Percentiles rank a stretch among this genome's conserved stretches.
phyloP scores from a whole-genome alignment of 2,888 invertebrate species.

The Anthrax anthrax region DNA sequence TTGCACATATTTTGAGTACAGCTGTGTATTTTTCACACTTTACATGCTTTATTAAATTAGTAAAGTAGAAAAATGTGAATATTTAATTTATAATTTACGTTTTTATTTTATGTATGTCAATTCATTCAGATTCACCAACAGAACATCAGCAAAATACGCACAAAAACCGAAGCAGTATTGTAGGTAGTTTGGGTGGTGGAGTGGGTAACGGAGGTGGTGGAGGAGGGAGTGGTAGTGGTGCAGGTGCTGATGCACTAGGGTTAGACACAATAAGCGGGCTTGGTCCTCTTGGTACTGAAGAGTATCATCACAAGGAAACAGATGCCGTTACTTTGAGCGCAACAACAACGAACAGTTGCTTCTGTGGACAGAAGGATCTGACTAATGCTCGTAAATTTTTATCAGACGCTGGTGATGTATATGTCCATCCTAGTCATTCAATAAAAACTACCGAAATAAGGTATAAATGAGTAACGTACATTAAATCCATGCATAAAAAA shows the following conservation, averaged over 20 bases:
- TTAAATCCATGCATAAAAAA: too few species aligned
- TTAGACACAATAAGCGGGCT: slow-evolving; percentile 4
- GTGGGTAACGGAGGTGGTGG: slow-evolving; percentile 15
- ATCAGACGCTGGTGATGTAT: slow-evolving; percentile 3
- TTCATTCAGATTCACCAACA: slow-evolving; percentile 18
- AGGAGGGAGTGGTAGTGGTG: slow-evolving; percentile 5
- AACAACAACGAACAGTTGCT: slow-evolving; percentile 16
- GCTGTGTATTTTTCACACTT: too few species aligned
- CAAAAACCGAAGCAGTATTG: slow-evolving; percentile 16
- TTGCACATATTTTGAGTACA: too few species aligned
- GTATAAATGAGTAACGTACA: too few species aligned
- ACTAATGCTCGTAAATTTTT: slow-evolving; percentile 1
- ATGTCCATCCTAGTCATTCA: slow-evolving; percentile 14
- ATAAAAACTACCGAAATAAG: slow-evolving; percentile 16
- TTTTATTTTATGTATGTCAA: too few species aligned
- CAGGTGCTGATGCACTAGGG: not conserved
- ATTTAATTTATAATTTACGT: too few species aligned
- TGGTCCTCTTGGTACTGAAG: slow-evolving; percentile 10
- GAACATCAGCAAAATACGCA: slow-evolving; percentile 17
- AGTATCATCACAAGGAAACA: slow-evolving; percentile 14
- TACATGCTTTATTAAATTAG: too few species aligned
- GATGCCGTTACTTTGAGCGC: slow-evolving; percentile 21
- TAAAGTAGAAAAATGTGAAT: too few species aligned
- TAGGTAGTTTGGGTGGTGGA: slow-evolving; percentile 15
- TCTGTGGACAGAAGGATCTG: slow-evolving; percentile 15